Percentiles rank a stretch among this genome's conserved stretches.
Evolutionary conservation across 2,888 invertebrate species (phyloP).

Genomic region (Cephus sareptanus): DNA sequence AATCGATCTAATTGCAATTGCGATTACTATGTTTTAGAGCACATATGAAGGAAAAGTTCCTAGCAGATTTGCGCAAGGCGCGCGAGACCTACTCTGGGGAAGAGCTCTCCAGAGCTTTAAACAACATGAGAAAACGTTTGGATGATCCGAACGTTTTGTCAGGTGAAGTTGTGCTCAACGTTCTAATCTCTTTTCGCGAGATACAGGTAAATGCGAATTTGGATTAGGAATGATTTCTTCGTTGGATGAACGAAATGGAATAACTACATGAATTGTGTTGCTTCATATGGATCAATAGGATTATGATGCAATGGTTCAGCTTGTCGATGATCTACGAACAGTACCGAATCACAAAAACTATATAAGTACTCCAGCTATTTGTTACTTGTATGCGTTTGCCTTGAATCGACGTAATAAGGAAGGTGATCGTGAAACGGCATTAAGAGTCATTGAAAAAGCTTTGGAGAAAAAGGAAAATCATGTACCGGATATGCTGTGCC

Average conservation of each 20-base stretch:
- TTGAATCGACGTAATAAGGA: conserved; percentile 93
- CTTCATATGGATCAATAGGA: conserved; percentile 68
- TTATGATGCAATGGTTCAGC: conserved; percentile 96
- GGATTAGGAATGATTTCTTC: no score
- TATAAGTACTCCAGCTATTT: conserved; percentile 89
- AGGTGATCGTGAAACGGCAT: conserved; percentile 94
- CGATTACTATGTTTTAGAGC: conserved; percentile 72
- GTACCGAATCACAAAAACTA: conserved; percentile 90
- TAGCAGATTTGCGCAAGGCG: conserved; percentile 91
- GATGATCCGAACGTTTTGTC: conserved; percentile 98
- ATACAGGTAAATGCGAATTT: conserved; percentile 72
- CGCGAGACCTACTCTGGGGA: conserved; percentile 88
- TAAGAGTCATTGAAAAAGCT: conserved; percentile 91
- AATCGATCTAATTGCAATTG: conserved; percentile 1
- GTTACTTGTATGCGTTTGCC: conserved; percentile 96
- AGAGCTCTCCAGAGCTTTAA: conserved; percentile 82
- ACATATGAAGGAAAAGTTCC: conserved; percentile 97
- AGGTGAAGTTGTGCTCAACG: conserved; percentile 94
- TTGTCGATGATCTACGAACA: conserved; percentile 92
- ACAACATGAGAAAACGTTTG: conserved; percentile 90
- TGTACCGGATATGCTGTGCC: conserved; percentile 96
- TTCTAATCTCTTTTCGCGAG: conserved; percentile 91
- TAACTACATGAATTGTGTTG: neutral
- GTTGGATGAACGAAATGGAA: neutral
- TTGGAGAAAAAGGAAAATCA: conserved; percentile 93